These are phyloP conservation scores for Passer domesticus DNA, from an alignment of 2,113 vertebrate species.

Conservation along the genomic window DNA sequence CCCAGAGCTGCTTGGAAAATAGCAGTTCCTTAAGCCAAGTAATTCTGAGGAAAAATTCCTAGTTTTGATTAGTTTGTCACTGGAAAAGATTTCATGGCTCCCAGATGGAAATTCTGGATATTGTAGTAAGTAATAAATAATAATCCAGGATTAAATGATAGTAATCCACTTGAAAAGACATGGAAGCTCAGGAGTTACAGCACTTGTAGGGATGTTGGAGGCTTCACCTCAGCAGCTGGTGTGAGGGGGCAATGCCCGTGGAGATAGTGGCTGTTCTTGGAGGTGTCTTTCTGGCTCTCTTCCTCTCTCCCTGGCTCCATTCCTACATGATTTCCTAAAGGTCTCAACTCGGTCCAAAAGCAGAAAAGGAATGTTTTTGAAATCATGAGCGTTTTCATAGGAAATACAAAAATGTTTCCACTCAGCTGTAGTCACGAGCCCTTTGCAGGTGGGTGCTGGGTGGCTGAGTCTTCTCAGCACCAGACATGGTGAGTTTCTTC, in stretches of 20 bases:
- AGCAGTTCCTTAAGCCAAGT: neutral
- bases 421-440: neutral
- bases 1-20: neutral
- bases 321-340: neutral
- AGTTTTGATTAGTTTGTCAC: neutral
- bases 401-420: neutral
- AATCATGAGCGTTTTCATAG: neutral
- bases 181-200: neutral
- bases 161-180: neutral
- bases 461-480: neutral
- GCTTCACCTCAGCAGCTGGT: neutral
- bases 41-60: neutral
- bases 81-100: neutral
- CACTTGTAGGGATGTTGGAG: neutral
- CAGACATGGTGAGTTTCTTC: neutral
- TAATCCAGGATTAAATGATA: neutral
- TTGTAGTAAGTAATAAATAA: neutral
- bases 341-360: neutral
- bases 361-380: neutral
- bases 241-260: rapidly evolving
- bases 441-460: neutral
- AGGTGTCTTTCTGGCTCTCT: neutral
- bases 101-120: neutral
- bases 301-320: neutral
- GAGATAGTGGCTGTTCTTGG: neutral